These are phyloP conservation scores for Euglossa dilemma DNA, from an alignment of 1,140 invertebrate genomes.

Conservation along the genomic window DNA sequence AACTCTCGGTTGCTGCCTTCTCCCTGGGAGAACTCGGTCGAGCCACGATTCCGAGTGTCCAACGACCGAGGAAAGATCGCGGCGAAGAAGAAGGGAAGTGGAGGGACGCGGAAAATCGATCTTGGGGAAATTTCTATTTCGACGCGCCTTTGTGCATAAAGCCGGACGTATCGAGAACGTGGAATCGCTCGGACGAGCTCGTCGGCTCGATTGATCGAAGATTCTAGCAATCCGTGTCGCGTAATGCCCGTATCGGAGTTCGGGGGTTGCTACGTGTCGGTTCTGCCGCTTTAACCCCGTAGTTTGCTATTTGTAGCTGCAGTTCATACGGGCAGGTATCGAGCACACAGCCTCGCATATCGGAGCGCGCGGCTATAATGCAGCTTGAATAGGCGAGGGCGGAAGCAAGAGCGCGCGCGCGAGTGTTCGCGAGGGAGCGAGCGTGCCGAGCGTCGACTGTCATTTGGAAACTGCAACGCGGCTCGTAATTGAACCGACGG, in stretches of 20 bases:
- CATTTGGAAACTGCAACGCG: not conserved
- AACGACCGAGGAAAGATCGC: not conserved
- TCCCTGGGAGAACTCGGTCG: too few species aligned
- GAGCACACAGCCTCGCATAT: not conserved
- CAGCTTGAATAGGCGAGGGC: not conserved
- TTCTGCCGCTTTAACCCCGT: conserved; percentile 32
- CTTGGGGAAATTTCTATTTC: conserved; percentile 7
- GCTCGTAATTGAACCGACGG: conserved; percentile 1
- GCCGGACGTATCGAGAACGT: not conserved
- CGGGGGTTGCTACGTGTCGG: not conserved
- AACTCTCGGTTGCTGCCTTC: too few species aligned
- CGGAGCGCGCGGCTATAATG: not conserved
- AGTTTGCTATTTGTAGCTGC: conserved; percentile 33
- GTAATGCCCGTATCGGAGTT: conserved; percentile 36
- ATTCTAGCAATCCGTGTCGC: conserved; percentile 15
- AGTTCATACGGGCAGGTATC: conserved; percentile 24
- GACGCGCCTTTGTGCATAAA: not conserved
- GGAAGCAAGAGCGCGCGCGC: not conserved
- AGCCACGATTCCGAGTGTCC: too few species aligned
- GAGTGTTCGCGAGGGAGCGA: not conserved
- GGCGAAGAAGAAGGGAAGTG: not conserved
- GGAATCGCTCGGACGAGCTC: not conserved
- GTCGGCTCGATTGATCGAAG: conserved; percentile 17
- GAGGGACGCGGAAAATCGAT: not conserved
- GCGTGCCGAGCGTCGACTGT: not conserved